Percentiles rank a stretch among this genome's conserved stretches.
phyloP scores from a whole-genome alignment of 1,140 invertebrate genomes.

The Fopius arisanus region DNA sequence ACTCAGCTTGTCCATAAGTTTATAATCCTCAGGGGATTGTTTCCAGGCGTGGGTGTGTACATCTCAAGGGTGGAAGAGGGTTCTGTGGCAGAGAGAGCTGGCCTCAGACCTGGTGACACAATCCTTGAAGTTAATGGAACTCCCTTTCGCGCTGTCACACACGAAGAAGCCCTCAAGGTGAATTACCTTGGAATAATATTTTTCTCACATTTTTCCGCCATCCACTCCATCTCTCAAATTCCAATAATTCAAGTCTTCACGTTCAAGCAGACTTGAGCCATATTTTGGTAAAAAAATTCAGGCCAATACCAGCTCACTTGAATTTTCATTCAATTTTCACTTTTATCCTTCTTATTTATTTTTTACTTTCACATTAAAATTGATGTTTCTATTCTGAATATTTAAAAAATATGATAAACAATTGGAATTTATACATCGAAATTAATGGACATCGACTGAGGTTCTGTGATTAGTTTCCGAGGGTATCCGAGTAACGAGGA shows the following conservation, averaged over 20 bases:
- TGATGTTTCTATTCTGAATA: too few relatives aligned
- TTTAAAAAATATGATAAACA: too few relatives aligned
- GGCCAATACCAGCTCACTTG: background rate
- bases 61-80: constrained; percentile 88
- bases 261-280: background rate
- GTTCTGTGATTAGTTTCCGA: background rate
- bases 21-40: constrained; percentile 46
- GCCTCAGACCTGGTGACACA: constrained; percentile 85
- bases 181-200: constrained; percentile 44
- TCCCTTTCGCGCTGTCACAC: constrained; percentile 84
- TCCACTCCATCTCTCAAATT: background rate
- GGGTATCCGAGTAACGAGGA: background rate
- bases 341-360: too few relatives aligned
- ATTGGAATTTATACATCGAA: background rate
- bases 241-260: background rate
- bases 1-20: constrained; percentile 7
- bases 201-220: background rate
- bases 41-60: constrained; percentile 83
- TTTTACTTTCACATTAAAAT: background rate
- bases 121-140: constrained; percentile 90
- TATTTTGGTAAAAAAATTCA: background rate
- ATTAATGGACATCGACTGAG: background rate
- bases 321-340: background rate
- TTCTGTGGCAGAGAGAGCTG: constrained; percentile 84
- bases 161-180: constrained; percentile 89